Evolutionary conservation across 2,113 vertebrate genomes (phyloP), one percentile per base, ranked within the genome.

Genomic region (Mola mola): DNA sequence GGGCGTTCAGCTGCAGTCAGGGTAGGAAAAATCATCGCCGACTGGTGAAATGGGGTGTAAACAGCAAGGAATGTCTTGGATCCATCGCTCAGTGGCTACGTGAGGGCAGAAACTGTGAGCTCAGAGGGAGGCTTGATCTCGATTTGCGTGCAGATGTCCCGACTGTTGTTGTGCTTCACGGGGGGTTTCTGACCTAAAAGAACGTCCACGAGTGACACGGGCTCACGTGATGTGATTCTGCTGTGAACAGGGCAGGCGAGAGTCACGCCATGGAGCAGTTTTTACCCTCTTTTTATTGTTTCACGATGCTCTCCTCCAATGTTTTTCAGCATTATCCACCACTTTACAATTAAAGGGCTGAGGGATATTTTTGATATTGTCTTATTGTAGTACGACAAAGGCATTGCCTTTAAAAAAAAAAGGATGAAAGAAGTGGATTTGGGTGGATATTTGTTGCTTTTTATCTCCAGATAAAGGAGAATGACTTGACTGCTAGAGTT

Each of bases 141-240:
- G 0, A 53, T 72, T 34, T 53, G 70, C 42, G 77, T 64, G 82
- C 87, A 88, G 87, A 87, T 87, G 87, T 85, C 50, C 73, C 43
- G 38, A 25, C 12, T 85, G 80, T 84, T 87, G 80, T 69, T 75
- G 69, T 79, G 72, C 79, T 63, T 79, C 79, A 40, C 22, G 16
- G 80, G 81, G 76, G 75, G 59, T 50, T 73, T 56, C 64, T 86
- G 84, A 83, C 84, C 84, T 43, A 66, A 29, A 75, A 25, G 24
- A 25, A 43, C 4, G 34, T 75, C 58, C 62, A 34, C 2, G 4
- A 46, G 38, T 17, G 16, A 57, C 62, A 43, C 34, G 53, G 50
- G 6, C 31, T 40, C 37, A 40, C 16, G 24, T 34, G 11, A n/a
- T 34, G 12, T 15, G n/a, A 13, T 34, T 34, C 33, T 34, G 33